phyloP scores from a whole-genome alignment of 2,797 vertebrate genomes.

The Cryptoprocta ferox region DNA sequence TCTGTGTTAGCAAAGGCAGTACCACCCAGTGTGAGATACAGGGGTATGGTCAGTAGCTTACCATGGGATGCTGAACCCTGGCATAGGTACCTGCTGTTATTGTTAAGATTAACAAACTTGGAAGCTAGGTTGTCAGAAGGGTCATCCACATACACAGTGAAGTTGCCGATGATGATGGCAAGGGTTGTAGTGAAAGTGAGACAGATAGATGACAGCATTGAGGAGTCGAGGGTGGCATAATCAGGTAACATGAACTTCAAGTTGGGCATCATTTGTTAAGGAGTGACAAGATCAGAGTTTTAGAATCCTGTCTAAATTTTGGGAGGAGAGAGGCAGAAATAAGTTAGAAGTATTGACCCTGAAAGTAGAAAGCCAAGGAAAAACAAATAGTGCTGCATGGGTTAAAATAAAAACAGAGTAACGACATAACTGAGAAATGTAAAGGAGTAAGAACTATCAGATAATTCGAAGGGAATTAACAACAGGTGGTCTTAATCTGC shows the following conservation, averaged over 20 bases:
- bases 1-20: neutral
- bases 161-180: neutral
- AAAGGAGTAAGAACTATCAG: slow-evolving; percentile 50
- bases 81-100: neutral
- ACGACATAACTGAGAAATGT: slow-evolving; percentile 47
- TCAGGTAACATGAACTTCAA: neutral
- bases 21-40: neutral
- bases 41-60: neutral
- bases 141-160: neutral
- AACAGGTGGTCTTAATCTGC: slow-evolving; percentile 78
- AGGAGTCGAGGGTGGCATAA: neutral
- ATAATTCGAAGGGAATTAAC: slow-evolving; percentile 67
- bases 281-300: neutral
- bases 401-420: slow-evolving; percentile 59
- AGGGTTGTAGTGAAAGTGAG: neutral
- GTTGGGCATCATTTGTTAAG: neutral
- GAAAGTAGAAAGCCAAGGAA: neutral
- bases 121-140: neutral
- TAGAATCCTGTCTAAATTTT: neutral
- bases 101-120: neutral
- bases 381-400: neutral
- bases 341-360: neutral
- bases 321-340: neutral
- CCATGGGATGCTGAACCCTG: neutral
- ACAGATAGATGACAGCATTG: neutral